Evolutionary conservation across 1,140 invertebrate species (phyloP).

Genomic region (Tetramorium parvispinum): DNA sequence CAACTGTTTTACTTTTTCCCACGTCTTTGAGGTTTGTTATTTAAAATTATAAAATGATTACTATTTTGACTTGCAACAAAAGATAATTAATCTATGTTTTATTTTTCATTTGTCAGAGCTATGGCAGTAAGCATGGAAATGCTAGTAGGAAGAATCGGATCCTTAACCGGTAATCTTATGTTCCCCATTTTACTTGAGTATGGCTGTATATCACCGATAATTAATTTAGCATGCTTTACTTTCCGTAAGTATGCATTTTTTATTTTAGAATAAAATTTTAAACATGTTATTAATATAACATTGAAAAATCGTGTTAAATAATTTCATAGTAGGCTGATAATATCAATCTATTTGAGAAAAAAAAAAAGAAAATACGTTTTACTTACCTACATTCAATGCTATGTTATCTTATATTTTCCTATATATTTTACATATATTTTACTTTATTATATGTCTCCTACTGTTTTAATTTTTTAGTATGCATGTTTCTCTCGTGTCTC

Average conservation of each 20-base stretch:
- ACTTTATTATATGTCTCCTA: background rate
- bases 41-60: background rate
- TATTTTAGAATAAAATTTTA: conserved; percentile 21
- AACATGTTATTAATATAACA: conserved; percentile 10
- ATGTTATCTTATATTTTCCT: background rate
- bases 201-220: conserved; percentile 83
- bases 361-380: background rate
- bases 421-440: background rate
- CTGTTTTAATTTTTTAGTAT: conserved; percentile 69
- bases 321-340: background rate
- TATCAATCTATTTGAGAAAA: background rate
- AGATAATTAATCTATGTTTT: background rate
- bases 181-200: conserved; percentile 84
- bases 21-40: conserved; percentile 86
- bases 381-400: background rate
- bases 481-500: conserved; percentile 73
- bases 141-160: conserved; percentile 85
- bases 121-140: conserved; percentile 85
- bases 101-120: conserved; percentile 80
- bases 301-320: background rate
- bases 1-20: conserved; percentile 87
- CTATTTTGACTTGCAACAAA: background rate
- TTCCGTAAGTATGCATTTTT: conserved; percentile 80
- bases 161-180: conserved; percentile 84
- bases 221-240: conserved; percentile 78